Evolutionary conservation across 2,888 invertebrate species (phyloP).

Genomic region (Pyrrhosoma nymphula): DNA sequence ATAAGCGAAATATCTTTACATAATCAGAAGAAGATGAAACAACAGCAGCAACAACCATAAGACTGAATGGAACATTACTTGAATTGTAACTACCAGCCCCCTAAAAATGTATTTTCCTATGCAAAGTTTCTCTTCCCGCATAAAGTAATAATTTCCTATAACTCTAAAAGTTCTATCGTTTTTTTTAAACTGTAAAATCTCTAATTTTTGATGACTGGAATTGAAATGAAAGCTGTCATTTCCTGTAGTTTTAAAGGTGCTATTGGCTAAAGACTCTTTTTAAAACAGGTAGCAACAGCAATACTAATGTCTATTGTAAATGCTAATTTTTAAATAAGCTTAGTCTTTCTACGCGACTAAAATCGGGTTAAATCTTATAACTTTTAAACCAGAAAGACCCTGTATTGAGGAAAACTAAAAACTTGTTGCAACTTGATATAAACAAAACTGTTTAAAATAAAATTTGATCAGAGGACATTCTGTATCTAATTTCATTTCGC

Average conservation of each 20-base stretch:
- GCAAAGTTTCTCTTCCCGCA: constrained; percentile 35
- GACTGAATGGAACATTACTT: constrained; percentile 48
- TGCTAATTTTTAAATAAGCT: constrained; percentile 27
- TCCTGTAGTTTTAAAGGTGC: constrained; percentile 36
- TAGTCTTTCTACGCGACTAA: constrained; percentile 31
- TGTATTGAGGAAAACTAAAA: constrained; percentile 13
- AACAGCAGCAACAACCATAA: constrained; percentile 38
- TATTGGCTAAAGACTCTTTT: constrained; percentile 28
- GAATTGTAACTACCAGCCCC: constrained; percentile 5
- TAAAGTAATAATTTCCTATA: constrained; percentile 53
- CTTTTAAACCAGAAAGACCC: background rate
- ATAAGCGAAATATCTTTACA: background rate
- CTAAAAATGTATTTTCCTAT: constrained; percentile 62
- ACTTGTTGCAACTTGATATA: constrained; percentile 14
- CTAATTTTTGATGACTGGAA: constrained; percentile 35
- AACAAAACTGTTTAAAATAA: constrained; percentile 18
- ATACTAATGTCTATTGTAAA: constrained; percentile 21
- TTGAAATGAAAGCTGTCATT: constrained; percentile 2
- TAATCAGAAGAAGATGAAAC: constrained; percentile 29
- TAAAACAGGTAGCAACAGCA: constrained; percentile 1
- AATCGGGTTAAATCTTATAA: background rate
- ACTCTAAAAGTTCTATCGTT: constrained; percentile 34
- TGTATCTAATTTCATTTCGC: constrained; percentile 9
- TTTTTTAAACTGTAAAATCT: constrained; percentile 35
- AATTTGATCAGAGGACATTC: constrained; percentile 1